These are phyloP conservation scores for Neoitamus cyanurus DNA, from an alignment of 2,888 invertebrate genomes.

Conservation along the genomic window DNA sequence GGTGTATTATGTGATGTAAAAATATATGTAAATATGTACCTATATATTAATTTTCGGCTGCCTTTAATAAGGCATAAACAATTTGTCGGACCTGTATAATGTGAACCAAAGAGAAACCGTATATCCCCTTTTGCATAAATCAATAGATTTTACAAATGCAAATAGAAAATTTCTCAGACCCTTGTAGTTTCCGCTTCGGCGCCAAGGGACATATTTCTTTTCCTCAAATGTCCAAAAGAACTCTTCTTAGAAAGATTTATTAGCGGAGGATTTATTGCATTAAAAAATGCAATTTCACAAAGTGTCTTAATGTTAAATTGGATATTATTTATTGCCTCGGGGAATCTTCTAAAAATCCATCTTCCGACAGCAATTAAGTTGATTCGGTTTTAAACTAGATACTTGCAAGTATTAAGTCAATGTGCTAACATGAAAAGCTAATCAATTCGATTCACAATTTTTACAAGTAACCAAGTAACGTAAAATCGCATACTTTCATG, in stretches of 20 bases:
- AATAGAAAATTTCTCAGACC: not conserved
- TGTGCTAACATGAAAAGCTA: too few species aligned
- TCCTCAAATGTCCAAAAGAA: not conserved
- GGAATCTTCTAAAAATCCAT: not conserved
- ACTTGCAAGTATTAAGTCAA: too few species aligned
- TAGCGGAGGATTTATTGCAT: not conserved
- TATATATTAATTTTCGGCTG: not conserved
- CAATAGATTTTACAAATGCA: not conserved
- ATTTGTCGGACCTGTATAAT: not conserved
- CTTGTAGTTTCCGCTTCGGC: not conserved
- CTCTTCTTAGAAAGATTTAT: not conserved
- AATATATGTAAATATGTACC: not conserved
- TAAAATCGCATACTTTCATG: too few species aligned
- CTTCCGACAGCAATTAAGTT: not conserved
- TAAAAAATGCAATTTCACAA: not conserved
- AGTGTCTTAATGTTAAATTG: not conserved
- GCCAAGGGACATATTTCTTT: not conserved
- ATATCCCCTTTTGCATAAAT: not conserved
- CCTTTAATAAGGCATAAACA: not conserved
- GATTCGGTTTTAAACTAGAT: too few species aligned
- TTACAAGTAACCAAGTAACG: too few species aligned
- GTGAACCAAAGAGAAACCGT: not conserved
- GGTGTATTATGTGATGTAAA: not conserved
- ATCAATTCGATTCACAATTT: too few species aligned
- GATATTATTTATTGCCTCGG: not conserved